Percentiles rank a stretch among this genome's conserved stretches.
Conservation (phyloP, 2,888 invertebrate genomes). For the Elegia similella region DNA sequence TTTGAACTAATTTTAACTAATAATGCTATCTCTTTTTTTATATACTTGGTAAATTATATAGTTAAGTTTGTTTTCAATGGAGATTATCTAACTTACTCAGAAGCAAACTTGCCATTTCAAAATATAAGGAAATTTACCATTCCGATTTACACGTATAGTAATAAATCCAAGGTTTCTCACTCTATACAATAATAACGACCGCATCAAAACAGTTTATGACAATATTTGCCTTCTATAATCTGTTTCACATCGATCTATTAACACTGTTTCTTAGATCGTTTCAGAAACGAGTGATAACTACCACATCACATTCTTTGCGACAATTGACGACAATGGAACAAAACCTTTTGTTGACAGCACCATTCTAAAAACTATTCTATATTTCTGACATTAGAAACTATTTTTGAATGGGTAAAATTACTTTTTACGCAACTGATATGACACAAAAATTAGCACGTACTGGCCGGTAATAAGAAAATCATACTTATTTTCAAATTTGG, state of each 20-base stretch:
- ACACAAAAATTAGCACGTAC: slow-evolving; percentile 40
- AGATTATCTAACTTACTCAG: too few species aligned
- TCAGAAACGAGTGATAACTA: slow-evolving; percentile 45
- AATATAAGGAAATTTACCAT: too few species aligned
- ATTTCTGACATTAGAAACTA: neutral
- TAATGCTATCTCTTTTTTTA: too few species aligned
- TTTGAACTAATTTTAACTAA: too few species aligned
- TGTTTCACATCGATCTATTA: slow-evolving; percentile 37
- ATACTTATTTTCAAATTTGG: slow-evolving; percentile 33
- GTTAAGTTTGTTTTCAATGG: too few species aligned
- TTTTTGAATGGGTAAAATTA: neutral
- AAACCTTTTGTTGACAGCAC: slow-evolving; percentile 20
- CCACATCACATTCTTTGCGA: slow-evolving; percentile 53
- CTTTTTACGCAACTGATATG: slow-evolving; percentile 31
- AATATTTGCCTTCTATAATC: slow-evolving; percentile 27
- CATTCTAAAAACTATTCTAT: slow-evolving; percentile 20
- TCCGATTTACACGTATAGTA: neutral
- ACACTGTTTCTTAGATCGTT: slow-evolving; percentile 33
- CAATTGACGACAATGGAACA: slow-evolving; percentile 46
- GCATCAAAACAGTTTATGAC: neutral
- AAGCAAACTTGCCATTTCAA: too few species aligned
- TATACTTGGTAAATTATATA: too few species aligned
- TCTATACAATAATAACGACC: slow-evolving; percentile 8
- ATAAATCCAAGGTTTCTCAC: neutral
- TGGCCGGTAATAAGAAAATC: slow-evolving; percentile 40